A percentile compares a stretch with the other conserved stretches of the same genome.
Conservation (phyloP, 2,888 invertebrate genomes). For the Iphiclides podalirius region DNA sequence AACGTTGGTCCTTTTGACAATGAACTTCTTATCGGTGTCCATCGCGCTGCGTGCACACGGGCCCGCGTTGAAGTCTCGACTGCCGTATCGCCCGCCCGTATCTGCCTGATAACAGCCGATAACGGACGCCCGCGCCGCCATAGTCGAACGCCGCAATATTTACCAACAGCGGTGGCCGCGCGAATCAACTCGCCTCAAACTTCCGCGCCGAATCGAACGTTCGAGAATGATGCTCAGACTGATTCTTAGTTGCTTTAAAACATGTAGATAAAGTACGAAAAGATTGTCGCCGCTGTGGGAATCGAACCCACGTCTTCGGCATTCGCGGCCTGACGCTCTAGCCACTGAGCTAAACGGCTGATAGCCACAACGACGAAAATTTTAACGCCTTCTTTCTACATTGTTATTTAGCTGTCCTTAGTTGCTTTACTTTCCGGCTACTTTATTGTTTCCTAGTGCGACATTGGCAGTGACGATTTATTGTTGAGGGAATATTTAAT, state of each 20-base stretch:
- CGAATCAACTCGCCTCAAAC: not conserved
- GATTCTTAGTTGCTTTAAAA: too few relatives aligned
- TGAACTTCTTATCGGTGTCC: conserved; percentile 58
- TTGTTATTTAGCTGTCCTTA: too few relatives aligned
- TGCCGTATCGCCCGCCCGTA: conserved; percentile 52
- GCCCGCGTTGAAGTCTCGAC: conserved; percentile 52
- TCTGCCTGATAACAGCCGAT: conserved; percentile 63
- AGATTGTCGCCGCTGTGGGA: too few relatives aligned
- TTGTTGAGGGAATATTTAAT: too few relatives aligned
- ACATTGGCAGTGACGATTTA: too few relatives aligned
- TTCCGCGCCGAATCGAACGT: not conserved
- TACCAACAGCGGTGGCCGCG: conserved; percentile 7
- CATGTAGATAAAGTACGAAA: too few relatives aligned
- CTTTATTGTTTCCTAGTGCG: not conserved
- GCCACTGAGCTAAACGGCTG: too few relatives aligned
- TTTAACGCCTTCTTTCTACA: too few relatives aligned
- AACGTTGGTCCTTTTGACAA: conserved; percentile 55
- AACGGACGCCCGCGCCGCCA: conserved; percentile 35
- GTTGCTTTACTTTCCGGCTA: not conserved
- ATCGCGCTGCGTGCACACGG: conserved; percentile 62
- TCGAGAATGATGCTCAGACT: not conserved
- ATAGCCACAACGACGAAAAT: too few relatives aligned
- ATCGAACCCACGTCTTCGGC: too few relatives aligned
- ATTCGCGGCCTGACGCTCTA: too few relatives aligned
- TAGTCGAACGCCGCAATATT: conserved; percentile 17